These are phyloP conservation scores for Thunnus maccoyii DNA, from an alignment of 2,113 vertebrate species.

Conservation along the genomic window DNA sequence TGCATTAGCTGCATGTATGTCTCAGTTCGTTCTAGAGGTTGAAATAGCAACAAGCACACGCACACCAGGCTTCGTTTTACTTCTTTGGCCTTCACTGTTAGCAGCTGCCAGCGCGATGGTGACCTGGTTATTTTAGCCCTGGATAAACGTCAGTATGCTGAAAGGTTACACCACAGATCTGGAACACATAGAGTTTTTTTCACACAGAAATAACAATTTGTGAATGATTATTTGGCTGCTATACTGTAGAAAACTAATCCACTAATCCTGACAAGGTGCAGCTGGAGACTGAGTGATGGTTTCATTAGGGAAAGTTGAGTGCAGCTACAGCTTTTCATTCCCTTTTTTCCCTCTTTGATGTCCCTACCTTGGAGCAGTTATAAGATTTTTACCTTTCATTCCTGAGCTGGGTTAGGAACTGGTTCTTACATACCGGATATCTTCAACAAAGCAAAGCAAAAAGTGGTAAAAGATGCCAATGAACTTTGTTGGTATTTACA, in stretches of 20 bases:
- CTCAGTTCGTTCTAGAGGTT: not conserved
- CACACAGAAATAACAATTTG: not conserved
- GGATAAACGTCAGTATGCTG: constrained; percentile 83
- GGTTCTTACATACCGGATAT: too few relatives aligned
- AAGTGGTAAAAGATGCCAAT: too few relatives aligned
- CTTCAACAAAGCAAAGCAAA: too few relatives aligned
- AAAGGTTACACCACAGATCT: constrained; percentile 77
- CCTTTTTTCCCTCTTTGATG: too few relatives aligned
- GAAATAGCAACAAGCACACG: constrained; percentile 34
- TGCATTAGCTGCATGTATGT: not conserved
- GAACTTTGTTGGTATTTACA: too few relatives aligned
- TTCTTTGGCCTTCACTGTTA: constrained; percentile 58
- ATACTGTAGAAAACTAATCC: not conserved
- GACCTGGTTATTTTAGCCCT: constrained; percentile 82
- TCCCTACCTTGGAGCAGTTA: too few relatives aligned
- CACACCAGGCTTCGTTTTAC: constrained; percentile 49
- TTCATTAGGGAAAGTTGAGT: not conserved
- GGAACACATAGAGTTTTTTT: constrained; percentile 40
- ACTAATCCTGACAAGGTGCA: not conserved
- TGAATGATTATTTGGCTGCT: not conserved
- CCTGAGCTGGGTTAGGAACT: too few relatives aligned
- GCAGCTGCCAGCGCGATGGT: constrained; percentile 62
- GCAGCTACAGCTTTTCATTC: not conserved
- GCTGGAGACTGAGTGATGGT: not conserved
- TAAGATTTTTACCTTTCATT: too few relatives aligned